Evolutionary conservation across 2,888 invertebrate species (phyloP).

Genomic region (Drepana falcataria): DNA sequence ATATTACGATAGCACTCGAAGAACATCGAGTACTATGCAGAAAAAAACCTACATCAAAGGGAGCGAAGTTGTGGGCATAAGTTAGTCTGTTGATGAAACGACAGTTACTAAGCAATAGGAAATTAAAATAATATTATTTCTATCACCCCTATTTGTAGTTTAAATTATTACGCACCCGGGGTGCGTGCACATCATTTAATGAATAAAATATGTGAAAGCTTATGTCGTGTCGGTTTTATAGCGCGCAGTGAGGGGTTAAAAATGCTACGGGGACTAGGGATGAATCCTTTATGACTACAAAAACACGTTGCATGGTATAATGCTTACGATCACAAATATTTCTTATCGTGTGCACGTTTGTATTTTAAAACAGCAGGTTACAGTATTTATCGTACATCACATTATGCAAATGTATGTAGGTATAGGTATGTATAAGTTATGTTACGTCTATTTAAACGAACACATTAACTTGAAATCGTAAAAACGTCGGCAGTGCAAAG

Average conservation of each 20-base stretch:
- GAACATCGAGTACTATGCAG: too few species aligned
- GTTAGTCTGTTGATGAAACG: too few species aligned
- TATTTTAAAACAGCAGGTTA: too few species aligned
- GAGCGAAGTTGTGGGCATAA: too few species aligned
- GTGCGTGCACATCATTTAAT: slow-evolving; percentile 52
- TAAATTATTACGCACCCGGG: slow-evolving; percentile 40
- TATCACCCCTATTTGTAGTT: slow-evolving; percentile 36
- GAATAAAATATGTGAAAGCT: slow-evolving; percentile 62
- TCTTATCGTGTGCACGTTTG: too few species aligned
- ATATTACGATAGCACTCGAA: too few species aligned
- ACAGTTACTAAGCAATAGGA: not conserved
- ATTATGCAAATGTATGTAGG: not conserved
- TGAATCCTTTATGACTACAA: not conserved
- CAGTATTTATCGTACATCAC: not conserved
- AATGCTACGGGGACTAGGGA: slow-evolving; percentile 23
- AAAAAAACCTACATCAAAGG: too few species aligned
- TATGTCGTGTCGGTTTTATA: slow-evolving; percentile 31
- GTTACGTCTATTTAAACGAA: slow-evolving; percentile 22
- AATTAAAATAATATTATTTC: slow-evolving; percentile 1
- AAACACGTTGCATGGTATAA: not conserved
- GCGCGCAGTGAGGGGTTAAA: slow-evolving; percentile 53
- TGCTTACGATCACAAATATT: not conserved
- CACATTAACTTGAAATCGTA: slow-evolving; percentile 30
- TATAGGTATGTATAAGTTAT: slow-evolving; percentile 11
- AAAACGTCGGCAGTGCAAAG: slow-evolving; percentile 14